Percentiles rank a stretch among this genome's conserved stretches.
phyloP scores from a whole-genome alignment of 1,140 invertebrate species.

The Hylaeus anthracinus region DNA sequence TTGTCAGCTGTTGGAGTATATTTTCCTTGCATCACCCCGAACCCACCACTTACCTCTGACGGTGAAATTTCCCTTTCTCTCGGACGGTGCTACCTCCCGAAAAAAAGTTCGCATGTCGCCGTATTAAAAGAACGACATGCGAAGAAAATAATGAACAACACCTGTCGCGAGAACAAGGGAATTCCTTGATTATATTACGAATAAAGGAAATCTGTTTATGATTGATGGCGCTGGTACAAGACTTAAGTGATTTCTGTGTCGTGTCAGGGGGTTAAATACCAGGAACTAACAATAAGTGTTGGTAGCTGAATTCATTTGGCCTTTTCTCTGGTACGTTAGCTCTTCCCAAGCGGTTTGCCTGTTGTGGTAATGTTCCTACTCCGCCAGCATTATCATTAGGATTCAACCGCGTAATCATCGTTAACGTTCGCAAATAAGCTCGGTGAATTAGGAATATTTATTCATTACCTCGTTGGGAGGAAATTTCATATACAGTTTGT shows the following conservation, averaged over 20 bases:
- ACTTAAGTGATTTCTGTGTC: slow-evolving; percentile 14
- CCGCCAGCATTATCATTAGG: slow-evolving; percentile 45
- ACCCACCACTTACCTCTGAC: no score
- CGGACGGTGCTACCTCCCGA: no score
- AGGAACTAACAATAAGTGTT: slow-evolving; percentile 16
- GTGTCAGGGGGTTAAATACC: background rate
- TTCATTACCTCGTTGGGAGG: background rate
- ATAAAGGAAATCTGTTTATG: background rate
- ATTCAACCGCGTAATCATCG: slow-evolving; percentile 44
- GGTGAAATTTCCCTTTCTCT: no score
- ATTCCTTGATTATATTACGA: background rate
- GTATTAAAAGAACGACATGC: background rate
- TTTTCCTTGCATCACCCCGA: no score
- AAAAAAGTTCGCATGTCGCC: no score
- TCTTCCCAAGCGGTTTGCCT: background rate
- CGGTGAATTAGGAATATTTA: slow-evolving; percentile 19
- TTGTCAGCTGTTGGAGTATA: no score
- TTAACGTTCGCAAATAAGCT: slow-evolving; percentile 41
- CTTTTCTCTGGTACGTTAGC: slow-evolving; percentile 12
- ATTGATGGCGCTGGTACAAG: background rate
- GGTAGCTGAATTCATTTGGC: slow-evolving; percentile 37
- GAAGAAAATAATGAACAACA: background rate
- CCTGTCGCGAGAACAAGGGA: no score
- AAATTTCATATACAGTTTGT: slow-evolving; percentile 2
- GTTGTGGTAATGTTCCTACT: slow-evolving; percentile 31